A percentile compares a stretch with the other conserved stretches of the same genome.
Conservation (phyloP, 2,888 invertebrate species). For the Alitta virens region DNA sequence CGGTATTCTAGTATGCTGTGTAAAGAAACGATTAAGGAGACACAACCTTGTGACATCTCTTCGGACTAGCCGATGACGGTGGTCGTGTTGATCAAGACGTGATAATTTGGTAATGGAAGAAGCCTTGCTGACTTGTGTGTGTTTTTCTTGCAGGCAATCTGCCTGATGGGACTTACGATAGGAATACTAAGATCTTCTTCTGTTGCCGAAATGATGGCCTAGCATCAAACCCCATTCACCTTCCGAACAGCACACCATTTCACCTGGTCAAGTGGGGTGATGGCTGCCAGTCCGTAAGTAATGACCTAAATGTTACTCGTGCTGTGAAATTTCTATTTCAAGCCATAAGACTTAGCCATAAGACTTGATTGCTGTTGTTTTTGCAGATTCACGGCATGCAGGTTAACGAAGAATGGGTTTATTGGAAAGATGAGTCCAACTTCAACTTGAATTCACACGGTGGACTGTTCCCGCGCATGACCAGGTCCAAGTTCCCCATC, state of each 20-base stretch:
- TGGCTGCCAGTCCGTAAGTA: slow-evolving; percentile 25
- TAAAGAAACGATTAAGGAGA: too few species aligned
- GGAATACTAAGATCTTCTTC: slow-evolving; percentile 28
- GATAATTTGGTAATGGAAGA: too few species aligned
- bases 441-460: slow-evolving; percentile 21
- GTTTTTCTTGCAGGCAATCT: slow-evolving; percentile 19
- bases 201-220: slow-evolving; percentile 30
- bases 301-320: too few species aligned
- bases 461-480: slow-evolving; percentile 25
- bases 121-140: too few species aligned
- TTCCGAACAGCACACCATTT: slow-evolving; percentile 28
- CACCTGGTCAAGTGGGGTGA: slow-evolving; percentile 28
- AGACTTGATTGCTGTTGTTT: background rate
- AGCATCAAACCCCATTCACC: slow-evolving; percentile 16
- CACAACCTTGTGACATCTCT: too few species aligned
- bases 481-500: slow-evolving; percentile 19
- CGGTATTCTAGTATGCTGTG: too few species aligned
- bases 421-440: slow-evolving; percentile 27
- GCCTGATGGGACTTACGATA: slow-evolving; percentile 28
- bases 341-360: too few species aligned
- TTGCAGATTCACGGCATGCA: slow-evolving; percentile 27
- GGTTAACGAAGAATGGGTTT: slow-evolving; percentile 28
- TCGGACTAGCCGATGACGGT: too few species aligned
- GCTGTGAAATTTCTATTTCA: too few species aligned
- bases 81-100: too few species aligned